phyloP scores from a whole-genome alignment of 2,888 invertebrate species.

The Tiliacea citrago region DNA sequence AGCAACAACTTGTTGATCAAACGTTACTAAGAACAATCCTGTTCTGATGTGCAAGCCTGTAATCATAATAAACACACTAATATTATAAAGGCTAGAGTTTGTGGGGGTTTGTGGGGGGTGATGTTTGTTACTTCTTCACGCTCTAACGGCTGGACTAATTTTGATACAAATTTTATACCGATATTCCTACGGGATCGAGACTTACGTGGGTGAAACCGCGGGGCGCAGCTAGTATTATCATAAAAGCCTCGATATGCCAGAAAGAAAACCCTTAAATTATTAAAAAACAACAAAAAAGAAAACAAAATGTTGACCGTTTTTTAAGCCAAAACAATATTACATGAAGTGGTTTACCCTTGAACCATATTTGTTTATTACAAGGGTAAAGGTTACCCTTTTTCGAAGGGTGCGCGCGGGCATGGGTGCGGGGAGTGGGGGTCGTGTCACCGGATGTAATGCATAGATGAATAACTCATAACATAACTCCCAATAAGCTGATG shows the following conservation, averaged over 20 bases:
- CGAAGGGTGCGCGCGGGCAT: conserved; percentile 38
- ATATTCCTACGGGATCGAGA: no score
- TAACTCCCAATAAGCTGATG: conserved; percentile 41
- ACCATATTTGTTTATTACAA: conserved; percentile 22
- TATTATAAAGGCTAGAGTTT: no score
- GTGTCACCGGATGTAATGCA: conserved; percentile 52
- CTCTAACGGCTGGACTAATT: no score
- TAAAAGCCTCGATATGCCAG: neutral
- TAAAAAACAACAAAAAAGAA: neutral
- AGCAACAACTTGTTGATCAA: conserved; percentile 41
- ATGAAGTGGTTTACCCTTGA: conserved; percentile 43
- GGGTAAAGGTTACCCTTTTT: conserved; percentile 36
- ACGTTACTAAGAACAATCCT: neutral
- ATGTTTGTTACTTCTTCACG: no score
- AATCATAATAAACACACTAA: no score
- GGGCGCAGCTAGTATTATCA: no score
- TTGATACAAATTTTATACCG: no score
- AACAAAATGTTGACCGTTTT: conserved; percentile 12
- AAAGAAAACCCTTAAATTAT: neutral
- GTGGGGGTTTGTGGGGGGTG: no score
- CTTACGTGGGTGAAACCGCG: no score
- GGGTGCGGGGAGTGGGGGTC: conserved; percentile 5
- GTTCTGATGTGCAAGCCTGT: no score
- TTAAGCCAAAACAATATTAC: conserved; percentile 6
- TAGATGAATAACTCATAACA: conserved; percentile 52